These are phyloP conservation scores for Nymphalis polychloros DNA, from an alignment of 2,888 invertebrate genomes.

Conservation along the genomic window DNA sequence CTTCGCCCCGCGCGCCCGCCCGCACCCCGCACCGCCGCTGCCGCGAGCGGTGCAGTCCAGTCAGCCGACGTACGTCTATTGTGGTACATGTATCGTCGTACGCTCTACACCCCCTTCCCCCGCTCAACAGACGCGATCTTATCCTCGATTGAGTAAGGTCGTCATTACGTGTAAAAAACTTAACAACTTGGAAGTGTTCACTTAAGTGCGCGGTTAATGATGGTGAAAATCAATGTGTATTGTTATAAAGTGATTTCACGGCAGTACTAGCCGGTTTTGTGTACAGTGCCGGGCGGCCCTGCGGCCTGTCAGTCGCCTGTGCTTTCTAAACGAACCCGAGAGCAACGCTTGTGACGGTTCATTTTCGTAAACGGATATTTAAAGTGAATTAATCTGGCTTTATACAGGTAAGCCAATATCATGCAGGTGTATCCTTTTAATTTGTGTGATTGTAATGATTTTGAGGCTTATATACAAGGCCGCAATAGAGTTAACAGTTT, in stretches of 20 bases:
- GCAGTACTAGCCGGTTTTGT: conserved; percentile 60
- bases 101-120: conserved; percentile 48
- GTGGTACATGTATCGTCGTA: conserved; percentile 25
- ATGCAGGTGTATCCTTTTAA: background rate
- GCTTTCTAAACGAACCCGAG: conserved; percentile 62
- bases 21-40: conserved; percentile 33
- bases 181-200: conserved; percentile 37
- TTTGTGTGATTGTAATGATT: background rate
- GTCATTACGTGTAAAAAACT: conserved; percentile 47
- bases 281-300: conserved; percentile 45
- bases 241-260: conserved; percentile 59
- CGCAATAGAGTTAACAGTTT: background rate
- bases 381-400: conserved; percentile 45
- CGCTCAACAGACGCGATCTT: conserved; percentile 50
- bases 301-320: conserved; percentile 48
- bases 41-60: conserved; percentile 39
- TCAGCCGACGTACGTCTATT: conserved; percentile 47
- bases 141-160: conserved; percentile 46
- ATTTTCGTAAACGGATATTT: conserved; percentile 37
- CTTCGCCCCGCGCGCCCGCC: conserved; percentile 40
- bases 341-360: conserved; percentile 41
- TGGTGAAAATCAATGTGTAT: conserved; percentile 48
- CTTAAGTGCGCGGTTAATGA: conserved; percentile 42
- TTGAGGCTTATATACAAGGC: background rate
- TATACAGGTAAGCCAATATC: conserved; percentile 51